Evolutionary conservation across 2,888 invertebrate species (phyloP).

Genomic region (Epinotia bilunana): DNA sequence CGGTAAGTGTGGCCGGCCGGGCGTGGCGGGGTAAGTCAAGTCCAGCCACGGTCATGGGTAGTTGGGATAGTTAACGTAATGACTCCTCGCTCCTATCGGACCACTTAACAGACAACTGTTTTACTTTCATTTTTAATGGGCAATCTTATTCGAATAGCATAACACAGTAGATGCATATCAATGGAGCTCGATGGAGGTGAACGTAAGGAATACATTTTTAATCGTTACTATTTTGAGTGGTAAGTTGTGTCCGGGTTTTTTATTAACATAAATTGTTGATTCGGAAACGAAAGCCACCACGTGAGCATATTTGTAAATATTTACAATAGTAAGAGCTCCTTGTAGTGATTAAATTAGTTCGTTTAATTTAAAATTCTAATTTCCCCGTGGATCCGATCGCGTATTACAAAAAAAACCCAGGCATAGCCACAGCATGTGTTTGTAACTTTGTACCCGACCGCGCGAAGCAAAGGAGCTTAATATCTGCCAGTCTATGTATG

Average conservation of each 20-base stretch:
- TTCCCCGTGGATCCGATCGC: too few relatives aligned
- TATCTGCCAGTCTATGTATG: too few relatives aligned
- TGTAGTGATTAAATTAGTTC: too few relatives aligned
- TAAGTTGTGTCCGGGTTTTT: too few relatives aligned
- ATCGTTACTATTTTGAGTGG: neutral
- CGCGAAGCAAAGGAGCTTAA: too few relatives aligned
- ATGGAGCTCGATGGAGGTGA: neutral
- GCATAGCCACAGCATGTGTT: too few relatives aligned
- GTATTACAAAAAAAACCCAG: too few relatives aligned
- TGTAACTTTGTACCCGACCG: too few relatives aligned
- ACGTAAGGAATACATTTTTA: neutral
- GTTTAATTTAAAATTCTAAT: too few relatives aligned
- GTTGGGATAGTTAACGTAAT: slow-evolving; percentile 47
- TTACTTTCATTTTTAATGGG: slow-evolving; percentile 37
- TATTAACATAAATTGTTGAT: neutral
- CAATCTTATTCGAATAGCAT: slow-evolving; percentile 19
- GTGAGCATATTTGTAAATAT: neutral
- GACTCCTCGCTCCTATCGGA: slow-evolving; percentile 23
- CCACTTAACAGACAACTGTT: slow-evolving; percentile 35
- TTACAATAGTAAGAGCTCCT: too few relatives aligned
- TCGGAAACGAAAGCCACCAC: neutral
- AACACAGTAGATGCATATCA: neutral
- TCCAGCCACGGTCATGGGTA: slow-evolving; percentile 50
- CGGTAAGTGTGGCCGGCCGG: slow-evolving; percentile 1
- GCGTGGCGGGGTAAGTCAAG: slow-evolving; percentile 50